These are phyloP conservation scores for Oncorhynchus keta DNA, from an alignment of 2,113 vertebrate genomes.

Conservation along the genomic window DNA sequence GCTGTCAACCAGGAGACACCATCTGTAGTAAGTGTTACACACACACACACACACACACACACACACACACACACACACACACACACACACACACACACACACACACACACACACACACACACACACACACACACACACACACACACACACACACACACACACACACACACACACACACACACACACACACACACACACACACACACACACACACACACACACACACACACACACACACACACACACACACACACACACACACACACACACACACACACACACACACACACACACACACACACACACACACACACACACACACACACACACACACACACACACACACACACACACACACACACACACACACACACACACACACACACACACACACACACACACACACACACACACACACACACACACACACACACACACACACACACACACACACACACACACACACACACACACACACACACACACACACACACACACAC, in stretches of 20 bases:
- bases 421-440: background rate
- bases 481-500: background rate
- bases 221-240: too few relatives aligned
- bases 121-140: background rate
- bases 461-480: background rate
- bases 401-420: too few relatives aligned
- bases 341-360: background rate
- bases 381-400: too few relatives aligned
- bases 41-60: background rate
- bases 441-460: background rate
- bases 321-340: background rate
- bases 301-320: background rate
- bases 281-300: background rate
- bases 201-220: too few relatives aligned
- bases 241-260: background rate
- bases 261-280: background rate
- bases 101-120: background rate
- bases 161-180: background rate
- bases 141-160: background rate
- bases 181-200: background rate
- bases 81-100: too few relatives aligned
- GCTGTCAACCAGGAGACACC: slow-evolving; percentile 58
- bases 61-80: too few relatives aligned
- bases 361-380: background rate
- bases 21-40: slow-evolving; percentile 66